A percentile compares a stretch with the other conserved stretches of the same genome.
phyloP scores from a whole-genome alignment of 2,113 vertebrate genomes.

The Synodontis membranacea region DNA sequence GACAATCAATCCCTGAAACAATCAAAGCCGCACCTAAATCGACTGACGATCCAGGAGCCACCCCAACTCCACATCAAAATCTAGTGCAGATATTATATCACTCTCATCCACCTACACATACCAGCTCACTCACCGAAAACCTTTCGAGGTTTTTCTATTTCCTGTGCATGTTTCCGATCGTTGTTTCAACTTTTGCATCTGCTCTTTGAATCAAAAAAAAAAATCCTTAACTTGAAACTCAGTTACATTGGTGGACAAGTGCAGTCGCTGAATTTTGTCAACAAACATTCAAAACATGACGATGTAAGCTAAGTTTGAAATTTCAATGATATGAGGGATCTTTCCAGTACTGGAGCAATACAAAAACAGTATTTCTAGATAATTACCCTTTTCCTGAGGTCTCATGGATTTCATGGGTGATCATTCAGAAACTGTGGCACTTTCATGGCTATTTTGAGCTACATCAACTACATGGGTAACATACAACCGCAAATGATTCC shows the following conservation, averaged over 20 bases:
- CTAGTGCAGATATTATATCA: neutral
- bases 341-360: neutral
- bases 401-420: neutral
- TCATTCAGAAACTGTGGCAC: neutral
- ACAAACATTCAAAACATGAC: neutral
- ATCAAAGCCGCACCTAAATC: neutral
- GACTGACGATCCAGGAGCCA: neutral
- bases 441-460: neutral
- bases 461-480: neutral
- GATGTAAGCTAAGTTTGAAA: neutral
- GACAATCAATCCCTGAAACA: neutral
- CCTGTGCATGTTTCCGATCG: neutral
- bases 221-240: neutral
- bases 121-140: neutral
- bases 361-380: neutral
- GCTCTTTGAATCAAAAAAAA: neutral
- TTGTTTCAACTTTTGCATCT: neutral
- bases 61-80: neutral
- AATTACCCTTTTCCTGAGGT: neutral
- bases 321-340: neutral
- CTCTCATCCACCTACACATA: neutral
- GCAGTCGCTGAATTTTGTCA: neutral
- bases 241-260: neutral
- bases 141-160: neutral
- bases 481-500: neutral